These are phyloP conservation scores for Drosophila pachea DNA, from an alignment of 1,140 invertebrate genomes.

Conservation along the genomic window DNA sequence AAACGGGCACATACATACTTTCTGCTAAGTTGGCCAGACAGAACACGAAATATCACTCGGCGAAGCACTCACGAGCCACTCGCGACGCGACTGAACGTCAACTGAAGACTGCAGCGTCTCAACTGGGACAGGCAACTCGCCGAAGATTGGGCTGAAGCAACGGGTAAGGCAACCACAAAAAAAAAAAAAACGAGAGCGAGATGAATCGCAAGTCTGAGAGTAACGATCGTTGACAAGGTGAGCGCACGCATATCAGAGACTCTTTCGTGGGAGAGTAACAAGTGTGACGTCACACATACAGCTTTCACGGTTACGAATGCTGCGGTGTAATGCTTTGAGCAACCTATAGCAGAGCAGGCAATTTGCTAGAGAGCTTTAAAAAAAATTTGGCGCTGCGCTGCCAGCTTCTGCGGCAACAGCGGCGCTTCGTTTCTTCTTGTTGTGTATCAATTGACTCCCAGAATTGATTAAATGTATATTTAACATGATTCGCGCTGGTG, in stretches of 20 bases:
- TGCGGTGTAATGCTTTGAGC: background rate
- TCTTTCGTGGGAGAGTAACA: background rate
- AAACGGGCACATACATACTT: slow-evolving; percentile 22
- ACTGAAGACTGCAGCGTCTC: slow-evolving; percentile 38
- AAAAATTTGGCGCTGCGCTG: slow-evolving; percentile 25
- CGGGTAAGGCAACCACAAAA: slow-evolving; percentile 21
- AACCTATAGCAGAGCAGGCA: slow-evolving; percentile 2
- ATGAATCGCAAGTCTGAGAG: background rate
- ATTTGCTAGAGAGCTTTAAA: slow-evolving; percentile 31
- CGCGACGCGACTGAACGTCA: slow-evolving; percentile 37
- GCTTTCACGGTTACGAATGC: background rate
- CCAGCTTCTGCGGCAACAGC: background rate
- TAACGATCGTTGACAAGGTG: slow-evolving; percentile 6
- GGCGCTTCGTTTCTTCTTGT: slow-evolving; percentile 4
- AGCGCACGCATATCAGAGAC: background rate
- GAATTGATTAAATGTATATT: slow-evolving; percentile 72
- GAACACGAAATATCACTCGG: slow-evolving; percentile 29
- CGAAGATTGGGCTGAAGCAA: slow-evolving; percentile 38
- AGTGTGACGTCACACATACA: slow-evolving; percentile 5
- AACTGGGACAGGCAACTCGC: slow-evolving; percentile 11
- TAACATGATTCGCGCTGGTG: slow-evolving; percentile 46
- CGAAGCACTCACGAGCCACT: slow-evolving; percentile 32
- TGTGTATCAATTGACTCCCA: slow-evolving; percentile 50
- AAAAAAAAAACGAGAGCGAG: background rate
- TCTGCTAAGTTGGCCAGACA: slow-evolving; percentile 20